These are phyloP conservation scores for Pangasianodon gigas DNA, from an alignment of 2,113 vertebrate genomes.

Conservation along the genomic window DNA sequence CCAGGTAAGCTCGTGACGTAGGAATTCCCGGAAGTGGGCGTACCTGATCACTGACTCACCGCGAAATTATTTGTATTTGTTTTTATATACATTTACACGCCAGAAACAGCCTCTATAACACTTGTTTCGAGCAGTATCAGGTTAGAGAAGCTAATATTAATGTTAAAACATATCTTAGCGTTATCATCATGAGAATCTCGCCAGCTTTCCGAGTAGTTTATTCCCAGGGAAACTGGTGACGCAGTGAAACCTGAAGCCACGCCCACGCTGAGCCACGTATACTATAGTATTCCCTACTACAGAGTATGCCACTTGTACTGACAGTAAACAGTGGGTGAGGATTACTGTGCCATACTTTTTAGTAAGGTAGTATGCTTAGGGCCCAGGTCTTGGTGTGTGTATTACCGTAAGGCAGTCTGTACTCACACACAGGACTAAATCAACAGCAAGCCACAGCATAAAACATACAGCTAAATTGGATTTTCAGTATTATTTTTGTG, in stretches of 20 bases:
- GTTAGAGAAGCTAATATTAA: too few species aligned
- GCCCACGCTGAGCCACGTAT: background rate
- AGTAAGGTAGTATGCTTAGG: background rate
- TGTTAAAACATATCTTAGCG: background rate
- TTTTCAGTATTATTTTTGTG: background rate
- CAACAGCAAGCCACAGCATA: background rate
- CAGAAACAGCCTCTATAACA: too few species aligned
- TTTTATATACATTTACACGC: background rate
- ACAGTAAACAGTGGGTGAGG: too few species aligned
- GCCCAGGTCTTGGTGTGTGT: background rate
- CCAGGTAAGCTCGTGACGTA: constrained; percentile 66
- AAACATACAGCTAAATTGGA: background rate
- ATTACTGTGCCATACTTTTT: background rate
- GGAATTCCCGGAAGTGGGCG: constrained; percentile 60
- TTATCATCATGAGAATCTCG: accelerated
- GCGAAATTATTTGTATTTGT: background rate
- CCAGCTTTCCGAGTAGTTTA: background rate
- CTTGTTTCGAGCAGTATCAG: background rate
- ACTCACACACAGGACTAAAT: background rate
- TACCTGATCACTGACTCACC: background rate
- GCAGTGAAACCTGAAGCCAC: background rate
- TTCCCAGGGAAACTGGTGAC: background rate
- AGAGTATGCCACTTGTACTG: background rate
- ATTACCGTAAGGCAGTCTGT: background rate
- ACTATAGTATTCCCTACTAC: background rate